These are phyloP conservation scores for Canis aureus DNA, from an alignment of 2,113 vertebrate genomes.

Conservation along the genomic window DNA sequence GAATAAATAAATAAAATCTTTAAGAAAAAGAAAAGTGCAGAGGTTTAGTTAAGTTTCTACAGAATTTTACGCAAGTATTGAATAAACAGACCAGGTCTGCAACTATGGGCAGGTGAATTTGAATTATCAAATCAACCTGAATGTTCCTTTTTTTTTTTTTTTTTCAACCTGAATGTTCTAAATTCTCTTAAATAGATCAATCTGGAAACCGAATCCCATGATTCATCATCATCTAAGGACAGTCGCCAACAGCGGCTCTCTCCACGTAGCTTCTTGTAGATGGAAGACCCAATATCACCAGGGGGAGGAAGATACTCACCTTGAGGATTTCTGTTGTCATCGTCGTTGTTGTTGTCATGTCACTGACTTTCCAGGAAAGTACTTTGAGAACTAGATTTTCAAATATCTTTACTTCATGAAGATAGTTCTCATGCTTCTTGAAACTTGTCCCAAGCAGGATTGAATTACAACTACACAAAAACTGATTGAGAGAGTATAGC, in stretches of 20 bases:
- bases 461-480: not conserved
- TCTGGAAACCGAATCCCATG: fast-evolving
- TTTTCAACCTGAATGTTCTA: not conserved
- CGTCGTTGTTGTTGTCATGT: fast-evolving
- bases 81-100: fast-evolving
- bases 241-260: fast-evolving
- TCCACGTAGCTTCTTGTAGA: fast-evolving
- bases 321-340: fast-evolving
- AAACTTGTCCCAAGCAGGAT: not conserved
- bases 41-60: not conserved
- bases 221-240: fast-evolving
- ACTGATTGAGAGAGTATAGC: not conserved
- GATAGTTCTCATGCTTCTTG: not conserved
- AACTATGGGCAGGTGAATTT: fast-evolving
- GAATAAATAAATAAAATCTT: no score
- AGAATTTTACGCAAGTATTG: not conserved
- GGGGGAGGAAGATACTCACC: fast-evolving
- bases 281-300: fast-evolving
- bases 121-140: fast-evolving
- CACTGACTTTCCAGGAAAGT: not conserved
- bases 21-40: not conserved
- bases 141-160: not conserved
- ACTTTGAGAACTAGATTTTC: not conserved
- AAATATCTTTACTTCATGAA: not conserved
- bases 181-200: fast-evolving